Evolutionary conservation across 2,113 vertebrate species (phyloP), one percentile per base, ranked within the genome.

Genomic region (Perccottus glenii): DNA sequence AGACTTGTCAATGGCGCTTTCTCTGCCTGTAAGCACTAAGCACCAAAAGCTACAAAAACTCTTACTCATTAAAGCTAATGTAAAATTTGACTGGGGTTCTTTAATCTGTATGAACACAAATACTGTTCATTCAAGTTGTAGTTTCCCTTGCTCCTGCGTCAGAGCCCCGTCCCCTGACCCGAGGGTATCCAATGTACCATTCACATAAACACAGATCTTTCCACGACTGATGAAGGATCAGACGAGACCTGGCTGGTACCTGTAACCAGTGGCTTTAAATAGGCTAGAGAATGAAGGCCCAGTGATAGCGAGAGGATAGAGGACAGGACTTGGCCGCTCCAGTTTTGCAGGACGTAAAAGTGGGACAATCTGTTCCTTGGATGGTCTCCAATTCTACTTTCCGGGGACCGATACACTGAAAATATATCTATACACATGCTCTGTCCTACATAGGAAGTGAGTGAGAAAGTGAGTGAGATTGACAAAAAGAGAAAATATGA

Each of bases 331-430:
- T 91, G 90, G 89, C 88, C 85, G 92, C 88, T 92, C 92, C 78
- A 93, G 87, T 93, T 94, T 91, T 74, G 73, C 89, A 84, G 87
- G 86, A 84, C 85, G 73, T 86, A 88, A 87, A 94, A 92, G 88
- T 94, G 92, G 93, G 93, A 90, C 93, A 92, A 92, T 90, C 91
- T 94, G 93, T 94, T 94, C 93, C 88, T 89, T 94, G 93, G 93
- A 92, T 82, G 82, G 85, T 90, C 87, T 92, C 92, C 93, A 93
- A 91, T 88, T 92, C 90, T 93, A 92, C 87, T 92, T 94, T 92
- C 92, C 89, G 87, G 92, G 92, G 93, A 94, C 92, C 47, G 70
- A 90, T 90, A 90, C 87, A 92, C 92, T 92, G 92, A 92, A 93
- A 94, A 93, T 93, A 93, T 90, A 91, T 92, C 91, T 89, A 91